These are phyloP conservation scores for Drosophila parvula DNA, from an alignment of 1,140 invertebrate genomes.

Conservation along the genomic window DNA sequence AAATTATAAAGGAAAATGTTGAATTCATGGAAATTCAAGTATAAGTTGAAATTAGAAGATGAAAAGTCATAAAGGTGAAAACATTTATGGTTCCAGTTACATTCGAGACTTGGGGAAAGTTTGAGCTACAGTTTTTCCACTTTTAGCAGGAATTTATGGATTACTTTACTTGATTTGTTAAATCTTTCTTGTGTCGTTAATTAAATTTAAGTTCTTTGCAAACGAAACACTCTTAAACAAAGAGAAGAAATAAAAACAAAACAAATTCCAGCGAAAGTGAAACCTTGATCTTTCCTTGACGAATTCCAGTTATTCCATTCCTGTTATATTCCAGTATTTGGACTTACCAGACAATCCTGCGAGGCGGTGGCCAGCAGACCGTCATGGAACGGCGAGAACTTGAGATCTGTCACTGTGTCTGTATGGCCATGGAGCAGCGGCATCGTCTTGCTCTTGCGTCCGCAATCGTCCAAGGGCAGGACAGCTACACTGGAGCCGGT, in stretches of 20 bases:
- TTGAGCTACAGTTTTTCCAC: background rate
- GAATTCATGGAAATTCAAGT: background rate
- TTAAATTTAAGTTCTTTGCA: background rate
- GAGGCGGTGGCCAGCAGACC: slow-evolving; percentile 95
- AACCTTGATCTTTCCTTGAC: background rate
- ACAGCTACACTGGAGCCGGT: slow-evolving; percentile 93
- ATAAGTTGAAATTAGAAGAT: background rate
- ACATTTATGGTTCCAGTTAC: background rate
- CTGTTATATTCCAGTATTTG: background rate
- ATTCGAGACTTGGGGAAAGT: slow-evolving; percentile 11
- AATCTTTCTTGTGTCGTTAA: background rate
- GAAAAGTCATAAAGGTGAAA: background rate
- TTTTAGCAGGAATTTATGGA: background rate
- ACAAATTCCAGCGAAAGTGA: background rate
- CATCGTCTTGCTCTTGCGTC: slow-evolving; percentile 93
- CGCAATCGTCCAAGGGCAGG: slow-evolving; percentile 93
- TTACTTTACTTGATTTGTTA: too few species aligned
- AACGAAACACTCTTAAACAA: background rate
- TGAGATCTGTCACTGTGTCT: slow-evolving; percentile 97
- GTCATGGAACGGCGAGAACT: slow-evolving; percentile 97
- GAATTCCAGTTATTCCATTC: background rate
- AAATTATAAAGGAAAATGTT: background rate
- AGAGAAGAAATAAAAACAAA: background rate
- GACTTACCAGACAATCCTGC: slow-evolving; percentile 91
- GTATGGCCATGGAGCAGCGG: slow-evolving; percentile 92